Conservation (phyloP, 1,140 invertebrate species). For the Formica exsecta region DNA sequence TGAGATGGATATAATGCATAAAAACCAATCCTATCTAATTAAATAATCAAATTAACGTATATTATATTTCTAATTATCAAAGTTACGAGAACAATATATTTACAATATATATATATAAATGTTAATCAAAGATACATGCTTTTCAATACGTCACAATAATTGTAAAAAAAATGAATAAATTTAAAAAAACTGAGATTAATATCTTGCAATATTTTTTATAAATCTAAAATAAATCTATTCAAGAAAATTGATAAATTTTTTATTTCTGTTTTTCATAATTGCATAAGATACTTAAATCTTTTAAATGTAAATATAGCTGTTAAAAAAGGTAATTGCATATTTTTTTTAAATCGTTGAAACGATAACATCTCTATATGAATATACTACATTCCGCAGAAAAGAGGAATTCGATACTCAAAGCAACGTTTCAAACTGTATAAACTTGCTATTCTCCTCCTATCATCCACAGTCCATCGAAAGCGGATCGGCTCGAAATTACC, state of each 20-base stretch:
- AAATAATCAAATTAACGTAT: background rate
- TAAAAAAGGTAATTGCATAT: constrained; percentile 8
- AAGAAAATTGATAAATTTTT: background rate
- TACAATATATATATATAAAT: background rate
- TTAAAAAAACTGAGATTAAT: background rate
- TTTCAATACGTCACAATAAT: background rate
- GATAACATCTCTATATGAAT: constrained; percentile 12
- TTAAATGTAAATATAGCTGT: background rate
- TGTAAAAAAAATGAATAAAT: background rate
- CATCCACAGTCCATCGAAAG: constrained; percentile 53
- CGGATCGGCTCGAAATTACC: constrained; percentile 65
- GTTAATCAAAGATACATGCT: background rate
- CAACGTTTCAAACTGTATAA: constrained; percentile 59
- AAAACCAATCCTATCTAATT: background rate
- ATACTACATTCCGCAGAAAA: constrained; percentile 3
- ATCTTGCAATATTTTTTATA: background rate
- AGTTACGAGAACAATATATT: background rate
- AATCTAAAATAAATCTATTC: background rate
- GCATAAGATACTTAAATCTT: background rate
- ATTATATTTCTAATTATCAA: background rate
- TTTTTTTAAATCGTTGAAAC: background rate
- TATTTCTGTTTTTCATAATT: background rate
- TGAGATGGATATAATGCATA: background rate
- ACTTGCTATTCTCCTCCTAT: constrained; percentile 52
- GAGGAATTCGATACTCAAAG: constrained; percentile 34